Conservation (phyloP, 2,797 vertebrate genomes). For the Craterocephalus amniculus region DNA sequence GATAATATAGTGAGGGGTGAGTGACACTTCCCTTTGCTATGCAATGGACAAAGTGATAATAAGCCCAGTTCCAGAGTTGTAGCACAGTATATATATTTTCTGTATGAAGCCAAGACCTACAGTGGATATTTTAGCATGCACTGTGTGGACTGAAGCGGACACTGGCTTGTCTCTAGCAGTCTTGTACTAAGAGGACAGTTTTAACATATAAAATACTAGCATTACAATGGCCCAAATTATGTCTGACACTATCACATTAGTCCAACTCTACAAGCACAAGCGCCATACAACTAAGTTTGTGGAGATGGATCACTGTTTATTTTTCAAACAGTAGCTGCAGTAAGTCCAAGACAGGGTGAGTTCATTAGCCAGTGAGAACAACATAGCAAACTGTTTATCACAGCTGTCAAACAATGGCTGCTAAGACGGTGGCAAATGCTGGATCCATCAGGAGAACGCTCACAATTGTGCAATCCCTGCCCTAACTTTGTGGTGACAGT, state of each 20-base stretch:
- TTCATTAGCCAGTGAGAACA: conserved; percentile 5
- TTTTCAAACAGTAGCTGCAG: background rate
- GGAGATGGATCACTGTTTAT: background rate
- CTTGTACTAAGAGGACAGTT: background rate
- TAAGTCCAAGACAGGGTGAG: conserved; percentile 5
- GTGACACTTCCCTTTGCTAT: background rate
- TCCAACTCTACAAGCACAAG: background rate
- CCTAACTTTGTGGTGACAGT: conserved; percentile 33
- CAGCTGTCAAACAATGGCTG: conserved; percentile 3
- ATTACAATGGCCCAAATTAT: background rate
- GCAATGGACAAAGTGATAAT: background rate
- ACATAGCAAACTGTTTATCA: conserved; percentile 10
- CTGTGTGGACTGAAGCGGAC: background rate
- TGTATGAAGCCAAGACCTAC: background rate
- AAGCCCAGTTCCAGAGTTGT: background rate
- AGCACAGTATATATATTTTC: background rate
- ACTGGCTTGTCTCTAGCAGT: background rate
- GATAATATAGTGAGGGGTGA: background rate
- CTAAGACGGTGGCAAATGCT: conserved; percentile 22
- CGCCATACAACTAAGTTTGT: background rate
- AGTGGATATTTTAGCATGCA: accelerated
- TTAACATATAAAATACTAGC: background rate
- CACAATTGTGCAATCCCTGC: conserved; percentile 24
- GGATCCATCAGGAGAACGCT: conserved; percentile 15
- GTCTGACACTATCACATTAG: conserved; percentile 1